phyloP scores from a whole-genome alignment of 2,113 vertebrate species.

The Cromileptes altivelis region DNA sequence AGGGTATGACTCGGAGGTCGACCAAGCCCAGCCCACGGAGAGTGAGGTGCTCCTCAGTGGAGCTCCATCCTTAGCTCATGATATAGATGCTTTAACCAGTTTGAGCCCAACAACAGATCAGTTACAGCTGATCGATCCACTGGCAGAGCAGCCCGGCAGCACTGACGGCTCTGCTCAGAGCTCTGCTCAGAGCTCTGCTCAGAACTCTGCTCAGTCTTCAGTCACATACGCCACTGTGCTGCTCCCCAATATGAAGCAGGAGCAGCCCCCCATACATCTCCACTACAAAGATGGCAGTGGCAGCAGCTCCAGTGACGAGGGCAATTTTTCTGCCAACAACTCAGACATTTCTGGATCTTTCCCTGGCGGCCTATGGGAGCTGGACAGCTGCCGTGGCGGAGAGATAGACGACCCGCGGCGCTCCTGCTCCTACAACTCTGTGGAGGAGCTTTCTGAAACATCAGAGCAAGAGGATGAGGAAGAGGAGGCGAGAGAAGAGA shows the following conservation, averaged over 20 bases:
- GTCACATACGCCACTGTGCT: conserved; percentile 88
- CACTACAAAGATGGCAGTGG: conserved; percentile 62
- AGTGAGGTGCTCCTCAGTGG: conserved; percentile 17
- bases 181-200: conserved; percentile 70
- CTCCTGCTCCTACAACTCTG: conserved; percentile 85
- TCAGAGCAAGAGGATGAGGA: conserved; percentile 83
- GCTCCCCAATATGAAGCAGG: conserved; percentile 50
- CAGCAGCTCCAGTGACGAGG: conserved; percentile 79
- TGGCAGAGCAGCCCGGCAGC: conserved; percentile 12
- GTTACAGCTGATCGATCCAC: background rate
- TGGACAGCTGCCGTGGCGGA: conserved; percentile 70
- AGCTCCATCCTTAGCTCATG: conserved; percentile 55
- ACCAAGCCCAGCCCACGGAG: conserved; percentile 46
- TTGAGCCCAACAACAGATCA: conserved; percentile 6
- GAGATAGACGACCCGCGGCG: conserved; percentile 68
- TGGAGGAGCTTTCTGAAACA: conserved; percentile 89
- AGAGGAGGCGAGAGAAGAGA: conserved; percentile 58
- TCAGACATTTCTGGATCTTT: conserved; percentile 78
- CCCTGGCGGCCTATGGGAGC: conserved; percentile 84
- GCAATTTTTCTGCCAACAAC: conserved; percentile 81
- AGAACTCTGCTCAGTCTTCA: conserved; percentile 76
- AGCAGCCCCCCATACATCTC: conserved; percentile 52
- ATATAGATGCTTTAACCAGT: conserved; percentile 42
- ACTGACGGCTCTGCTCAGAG: conserved; percentile 53
- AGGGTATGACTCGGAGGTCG: conserved; percentile 17